Base-by-base conservation (phyloP, 2,888 invertebrate species). In the Synanthedon andrenaeformis region DNA sequence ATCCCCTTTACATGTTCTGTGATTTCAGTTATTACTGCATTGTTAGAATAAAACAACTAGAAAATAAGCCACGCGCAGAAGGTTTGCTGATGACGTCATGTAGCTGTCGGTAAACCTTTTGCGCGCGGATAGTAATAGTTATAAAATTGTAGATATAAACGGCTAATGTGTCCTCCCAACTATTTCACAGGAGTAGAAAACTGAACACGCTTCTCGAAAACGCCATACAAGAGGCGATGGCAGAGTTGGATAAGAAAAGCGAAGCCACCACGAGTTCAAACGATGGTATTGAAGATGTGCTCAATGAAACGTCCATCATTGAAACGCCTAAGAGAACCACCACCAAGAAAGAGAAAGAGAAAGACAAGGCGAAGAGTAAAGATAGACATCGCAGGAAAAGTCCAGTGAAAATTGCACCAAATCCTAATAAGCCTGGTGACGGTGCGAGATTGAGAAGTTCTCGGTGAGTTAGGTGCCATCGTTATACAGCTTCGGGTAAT, bases 151-250 rank as follows among this genome's bases (percentile, higher is more conserved):
- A 35, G 8, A 35, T 2, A 35, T 35, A 35, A 35, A 35, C 35
- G 10, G 10, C 35, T 35, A 35, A 35, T 35, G 10, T 35, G 35
- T 35, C 8, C 35, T 35, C 35, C 8, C 35, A 35, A 35, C 35
- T 35, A 35, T 35, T 35, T 35, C 35, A 65, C 90, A 96, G 96
- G 92, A 95, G 95, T 90, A 92, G 96, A 90, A 96, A 96, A 93
- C 89, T 96, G 90, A 96, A 95, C 84, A 92, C 92, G 63, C 93
- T 94, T 77, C 89, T 96, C 70, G 96, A 96, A 84, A 94, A 94
- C 73, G 96, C 96, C 54, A 96, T 96, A 72, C 96, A 96, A 88
- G 96, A 96, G 85, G 96, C 96, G 55, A 95, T 96, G 95, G 90
- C 92, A 60, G 96, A 96, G 79, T 85, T 96, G 71, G 96, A 96